A percentile compares a stretch with the other conserved stretches of the same genome.
These are phyloP conservation scores for Pipistrellus pygmaeus DNA, from an alignment of 2,797 vertebrate species.

Conservation along the genomic window DNA sequence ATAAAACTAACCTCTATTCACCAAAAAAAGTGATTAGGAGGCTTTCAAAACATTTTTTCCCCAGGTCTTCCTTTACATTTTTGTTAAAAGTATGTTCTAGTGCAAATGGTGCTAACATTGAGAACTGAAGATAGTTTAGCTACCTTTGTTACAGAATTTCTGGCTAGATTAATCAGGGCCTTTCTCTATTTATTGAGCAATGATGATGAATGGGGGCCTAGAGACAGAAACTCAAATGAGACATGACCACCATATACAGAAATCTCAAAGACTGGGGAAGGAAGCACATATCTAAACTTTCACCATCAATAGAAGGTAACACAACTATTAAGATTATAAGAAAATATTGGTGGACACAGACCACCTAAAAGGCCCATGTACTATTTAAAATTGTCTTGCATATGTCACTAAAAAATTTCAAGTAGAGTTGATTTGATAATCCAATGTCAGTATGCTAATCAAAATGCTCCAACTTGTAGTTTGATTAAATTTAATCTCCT, in stretches of 20 bases:
- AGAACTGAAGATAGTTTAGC: neutral
- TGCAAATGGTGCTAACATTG: neutral
- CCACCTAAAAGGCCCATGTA: neutral
- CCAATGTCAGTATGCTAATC: neutral
- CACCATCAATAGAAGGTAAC: neutral
- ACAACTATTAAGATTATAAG: neutral
- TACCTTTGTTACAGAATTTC: neutral
- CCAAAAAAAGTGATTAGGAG: neutral
- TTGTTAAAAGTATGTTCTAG: neutral
- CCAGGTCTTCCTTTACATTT: slow-evolving; percentile 1
- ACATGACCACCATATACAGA: neutral
- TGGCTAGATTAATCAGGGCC: neutral
- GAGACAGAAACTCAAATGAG: neutral
- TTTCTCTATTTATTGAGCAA: neutral
- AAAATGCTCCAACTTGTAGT: neutral
- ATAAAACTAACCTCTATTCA: neutral
- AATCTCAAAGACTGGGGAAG: neutral
- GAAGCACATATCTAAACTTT: neutral
- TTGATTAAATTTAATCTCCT: neutral
- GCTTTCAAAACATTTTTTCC: neutral
- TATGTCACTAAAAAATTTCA: neutral
- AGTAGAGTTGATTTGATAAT: neutral
- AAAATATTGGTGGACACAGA: neutral
- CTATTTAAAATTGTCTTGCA: neutral
- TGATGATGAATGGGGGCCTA: neutral